phyloP scores from a whole-genome alignment of 2,888 invertebrate genomes.

The Calameuta idolon region DNA sequence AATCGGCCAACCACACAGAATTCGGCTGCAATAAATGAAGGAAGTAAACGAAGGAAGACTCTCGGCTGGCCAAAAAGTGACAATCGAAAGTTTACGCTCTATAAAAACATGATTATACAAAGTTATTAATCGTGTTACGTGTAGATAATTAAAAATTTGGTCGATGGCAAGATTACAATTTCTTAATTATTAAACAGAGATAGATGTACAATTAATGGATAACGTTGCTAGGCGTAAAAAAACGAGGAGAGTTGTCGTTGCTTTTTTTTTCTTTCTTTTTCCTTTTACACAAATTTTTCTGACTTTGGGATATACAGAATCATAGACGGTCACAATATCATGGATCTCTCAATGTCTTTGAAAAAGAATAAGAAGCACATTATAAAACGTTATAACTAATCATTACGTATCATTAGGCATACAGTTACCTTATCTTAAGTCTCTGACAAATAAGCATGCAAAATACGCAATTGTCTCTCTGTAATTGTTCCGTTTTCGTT shows the following conservation, averaged over 20 bases:
- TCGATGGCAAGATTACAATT: constrained; percentile 40
- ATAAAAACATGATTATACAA: constrained; percentile 46
- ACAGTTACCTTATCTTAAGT: constrained; percentile 42
- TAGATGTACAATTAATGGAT: constrained; percentile 46
- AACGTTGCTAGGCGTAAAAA: constrained; percentile 45
- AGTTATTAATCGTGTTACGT: constrained; percentile 43
- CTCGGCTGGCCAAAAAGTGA: constrained; percentile 53
- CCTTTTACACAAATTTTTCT: constrained; percentile 51
- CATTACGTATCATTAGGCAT: constrained; percentile 38
- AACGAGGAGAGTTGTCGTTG: constrained; percentile 47
- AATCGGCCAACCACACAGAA: constrained; percentile 52
- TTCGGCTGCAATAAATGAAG: constrained; percentile 56
- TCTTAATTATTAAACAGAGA: constrained; percentile 48
- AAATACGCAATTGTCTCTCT: constrained; percentile 25
- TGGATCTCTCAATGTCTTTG: no score
- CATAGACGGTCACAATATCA: no score
- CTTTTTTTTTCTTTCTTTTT: no score
- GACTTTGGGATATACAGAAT: constrained; percentile 34
- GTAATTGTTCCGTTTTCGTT: no score
- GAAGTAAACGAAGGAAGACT: constrained; percentile 50
- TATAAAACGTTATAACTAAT: constrained; percentile 44
- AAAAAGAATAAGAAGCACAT: constrained; percentile 43
- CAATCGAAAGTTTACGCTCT: constrained; percentile 50
- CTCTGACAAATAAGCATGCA: constrained; percentile 33
- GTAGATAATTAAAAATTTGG: constrained; percentile 20